Evolutionary conservation across 2,797 vertebrate species (phyloP).

Genomic region (Chelon auratus): DNA sequence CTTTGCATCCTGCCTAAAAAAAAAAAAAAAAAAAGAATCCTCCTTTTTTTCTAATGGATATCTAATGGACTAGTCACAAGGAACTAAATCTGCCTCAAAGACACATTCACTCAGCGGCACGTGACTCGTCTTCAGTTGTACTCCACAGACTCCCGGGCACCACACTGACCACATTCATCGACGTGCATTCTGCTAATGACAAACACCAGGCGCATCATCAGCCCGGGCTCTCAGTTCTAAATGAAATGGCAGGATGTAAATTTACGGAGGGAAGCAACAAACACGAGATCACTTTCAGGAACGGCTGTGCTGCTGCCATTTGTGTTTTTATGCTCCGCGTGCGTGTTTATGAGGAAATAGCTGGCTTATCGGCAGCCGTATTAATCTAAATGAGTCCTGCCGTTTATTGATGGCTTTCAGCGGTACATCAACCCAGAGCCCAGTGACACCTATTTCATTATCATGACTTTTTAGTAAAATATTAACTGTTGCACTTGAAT

Average conservation of each 20-base stretch:
- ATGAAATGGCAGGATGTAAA: not conserved
- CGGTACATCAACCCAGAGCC: no score
- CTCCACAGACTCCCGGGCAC: slow-evolving; percentile 15
- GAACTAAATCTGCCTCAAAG: slow-evolving; percentile 43
- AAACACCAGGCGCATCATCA: slow-evolving; percentile 26
- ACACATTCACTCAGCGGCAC: slow-evolving; percentile 2
- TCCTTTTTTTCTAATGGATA: slow-evolving; percentile 41
- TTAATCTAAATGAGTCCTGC: not conserved
- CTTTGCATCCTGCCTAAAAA: slow-evolving; percentile 43
- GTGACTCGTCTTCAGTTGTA: slow-evolving; percentile 3
- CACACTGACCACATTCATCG: slow-evolving; percentile 38
- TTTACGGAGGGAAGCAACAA: slow-evolving; percentile 8
- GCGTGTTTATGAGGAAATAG: slow-evolving; percentile 14
- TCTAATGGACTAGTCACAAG: slow-evolving; percentile 49
- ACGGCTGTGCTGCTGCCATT: not conserved
- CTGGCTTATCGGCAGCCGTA: not conserved
- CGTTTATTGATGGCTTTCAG: no score
- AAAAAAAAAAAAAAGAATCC: slow-evolving; percentile 41
- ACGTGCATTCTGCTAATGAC: slow-evolving; percentile 32
- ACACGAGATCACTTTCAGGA: slow-evolving; percentile 5
- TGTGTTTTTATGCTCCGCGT: not conserved
- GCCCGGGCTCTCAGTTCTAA: not conserved
- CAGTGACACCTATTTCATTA: not conserved
- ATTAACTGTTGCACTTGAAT: no score
- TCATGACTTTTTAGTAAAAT: no score